Evolutionary conservation across 2,797 vertebrate species (phyloP), one percentile per base, ranked within the genome.

Genomic region (Lagodon rhomboides): DNA sequence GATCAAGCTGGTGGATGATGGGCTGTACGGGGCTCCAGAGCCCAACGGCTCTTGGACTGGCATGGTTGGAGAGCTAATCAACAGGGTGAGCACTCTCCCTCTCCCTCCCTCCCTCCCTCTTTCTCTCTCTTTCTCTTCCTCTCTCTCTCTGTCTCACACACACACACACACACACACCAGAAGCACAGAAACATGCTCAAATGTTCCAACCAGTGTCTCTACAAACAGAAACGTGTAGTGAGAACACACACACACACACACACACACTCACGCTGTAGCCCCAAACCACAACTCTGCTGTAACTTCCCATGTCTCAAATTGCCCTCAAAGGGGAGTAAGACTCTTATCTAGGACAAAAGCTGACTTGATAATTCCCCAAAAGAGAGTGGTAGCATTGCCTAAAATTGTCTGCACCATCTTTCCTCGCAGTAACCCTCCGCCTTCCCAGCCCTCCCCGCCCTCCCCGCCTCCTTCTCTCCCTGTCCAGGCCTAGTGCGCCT

Each of bases 61-160:
- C 71, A 98, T 98, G 97, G 97, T 98, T 53, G 97, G 97, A 70
- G 97, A 98, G 88, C 96, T 98, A 78, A 98, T 98, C 91, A 97
- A 98, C 90, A 94, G 97, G 95, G 97, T 98, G 95, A 22, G 94
- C 82, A 38, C 27, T 62, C 72, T 20, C 27, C 44, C 62, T 34
- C 43, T 22, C 63, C 18, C 56, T 62, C 17, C 22, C 22, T 51
- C 44, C 6, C 30, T 27, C 27, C 27, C 1, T 38, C 34, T n/a
- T 25, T 41, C 54, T 5, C 12, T 16, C 54, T 53, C 25, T 7
- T 54, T 30, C 20, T 51, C 20, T 12, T 49, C 41, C 25, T 18
- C 58, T 23, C n/a, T 51, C 50, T 46, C 12, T 67, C 22, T 44
- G 23, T 61, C 68, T 64, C 74, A 62, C 62, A 68, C 38, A 68